Percentiles rank a stretch among this genome's conserved stretches.
phyloP scores from a whole-genome alignment of 2,888 invertebrate species.

The Sphaerophoria rueppellii region DNA sequence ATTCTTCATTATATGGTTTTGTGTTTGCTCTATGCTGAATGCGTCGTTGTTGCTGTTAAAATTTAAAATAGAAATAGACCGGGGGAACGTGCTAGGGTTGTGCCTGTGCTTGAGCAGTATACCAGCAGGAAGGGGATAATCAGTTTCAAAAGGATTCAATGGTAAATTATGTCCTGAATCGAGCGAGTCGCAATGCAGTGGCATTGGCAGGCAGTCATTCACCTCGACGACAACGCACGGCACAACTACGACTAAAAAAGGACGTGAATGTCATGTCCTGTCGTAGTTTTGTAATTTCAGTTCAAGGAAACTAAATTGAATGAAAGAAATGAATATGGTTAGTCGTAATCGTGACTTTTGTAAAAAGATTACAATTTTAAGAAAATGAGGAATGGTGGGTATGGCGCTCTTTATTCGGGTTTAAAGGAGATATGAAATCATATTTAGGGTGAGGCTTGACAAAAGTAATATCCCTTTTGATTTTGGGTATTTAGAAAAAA shows the following conservation, averaged over 20 bases:
- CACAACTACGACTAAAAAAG: neutral
- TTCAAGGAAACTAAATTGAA: conserved; percentile 39
- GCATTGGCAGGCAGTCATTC: conserved; percentile 29
- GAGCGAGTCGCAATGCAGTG: neutral
- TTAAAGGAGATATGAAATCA: conserved; percentile 12
- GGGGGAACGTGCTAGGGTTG: conserved; percentile 51
- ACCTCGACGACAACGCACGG: neutral
- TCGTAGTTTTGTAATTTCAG: conserved; percentile 19
- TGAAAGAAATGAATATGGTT: conserved; percentile 40
- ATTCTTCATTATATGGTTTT: conserved; percentile 30
- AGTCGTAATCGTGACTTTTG: conserved; percentile 54
- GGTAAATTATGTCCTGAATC: conserved; percentile 16
- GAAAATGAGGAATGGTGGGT: conserved; percentile 23
- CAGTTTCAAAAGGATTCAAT: conserved; percentile 35
- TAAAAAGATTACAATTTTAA: conserved; percentile 29
- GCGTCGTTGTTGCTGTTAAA: conserved; percentile 17
- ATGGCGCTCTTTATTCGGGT: neutral
- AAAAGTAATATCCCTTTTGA: neutral
- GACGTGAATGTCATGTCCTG: neutral
- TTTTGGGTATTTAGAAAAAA: neutral
- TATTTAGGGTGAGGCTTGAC: conserved; percentile 33
- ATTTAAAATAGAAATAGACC: no score
- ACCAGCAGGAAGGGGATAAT: conserved; percentile 15
- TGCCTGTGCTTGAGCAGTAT: neutral
- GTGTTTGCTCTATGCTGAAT: no score